A percentile compares a stretch with the other conserved stretches of the same genome.
These are phyloP conservation scores for Mellilla xanthometata DNA, from an alignment of 2,888 invertebrate genomes.

Conservation along the genomic window DNA sequence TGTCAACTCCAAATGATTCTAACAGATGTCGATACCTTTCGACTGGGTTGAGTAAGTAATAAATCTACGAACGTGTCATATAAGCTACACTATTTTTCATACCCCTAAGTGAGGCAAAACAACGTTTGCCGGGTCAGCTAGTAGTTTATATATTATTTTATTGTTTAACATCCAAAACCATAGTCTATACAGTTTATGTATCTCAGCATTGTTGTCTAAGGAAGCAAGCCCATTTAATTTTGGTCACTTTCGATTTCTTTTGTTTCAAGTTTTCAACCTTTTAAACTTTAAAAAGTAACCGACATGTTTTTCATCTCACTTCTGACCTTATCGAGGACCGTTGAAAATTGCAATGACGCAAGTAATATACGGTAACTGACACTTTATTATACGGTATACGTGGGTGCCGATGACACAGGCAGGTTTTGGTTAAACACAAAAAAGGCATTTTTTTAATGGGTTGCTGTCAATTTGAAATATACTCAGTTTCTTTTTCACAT, in stretches of 20 bases:
- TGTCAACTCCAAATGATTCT: too few species aligned
- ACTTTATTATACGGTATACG: slow-evolving; percentile 22
- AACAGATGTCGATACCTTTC: too few species aligned
- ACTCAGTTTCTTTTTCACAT: too few species aligned
- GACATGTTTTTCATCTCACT: slow-evolving; percentile 26
- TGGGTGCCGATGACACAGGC: slow-evolving; percentile 21
- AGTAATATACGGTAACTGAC: slow-evolving; percentile 26
- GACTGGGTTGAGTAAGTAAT: too few species aligned
- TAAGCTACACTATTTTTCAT: too few species aligned
- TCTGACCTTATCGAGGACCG: slow-evolving; percentile 29
- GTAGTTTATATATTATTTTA: too few species aligned
- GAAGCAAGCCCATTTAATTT: slow-evolving; percentile 16
- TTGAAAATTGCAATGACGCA: slow-evolving; percentile 26
- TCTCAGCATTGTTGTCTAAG: slow-evolving; percentile 16
- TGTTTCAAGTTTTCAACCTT: too few species aligned
- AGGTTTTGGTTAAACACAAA: slow-evolving; percentile 17
- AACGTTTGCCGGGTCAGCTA: too few species aligned
- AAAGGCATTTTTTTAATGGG: slow-evolving; percentile 3
- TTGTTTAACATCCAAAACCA: slow-evolving; percentile 12
- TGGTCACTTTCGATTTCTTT: slow-evolving; percentile 29
- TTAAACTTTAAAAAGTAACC: slow-evolving; percentile 12
- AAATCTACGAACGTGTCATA: too few species aligned
- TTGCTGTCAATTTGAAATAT: slow-evolving; percentile 8
- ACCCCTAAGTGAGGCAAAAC: too few species aligned
- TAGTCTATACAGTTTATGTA: slow-evolving; percentile 20